Evolutionary conservation across 2,797 vertebrate genomes (phyloP).

Genomic region (Bovichtus variegatus): DNA sequence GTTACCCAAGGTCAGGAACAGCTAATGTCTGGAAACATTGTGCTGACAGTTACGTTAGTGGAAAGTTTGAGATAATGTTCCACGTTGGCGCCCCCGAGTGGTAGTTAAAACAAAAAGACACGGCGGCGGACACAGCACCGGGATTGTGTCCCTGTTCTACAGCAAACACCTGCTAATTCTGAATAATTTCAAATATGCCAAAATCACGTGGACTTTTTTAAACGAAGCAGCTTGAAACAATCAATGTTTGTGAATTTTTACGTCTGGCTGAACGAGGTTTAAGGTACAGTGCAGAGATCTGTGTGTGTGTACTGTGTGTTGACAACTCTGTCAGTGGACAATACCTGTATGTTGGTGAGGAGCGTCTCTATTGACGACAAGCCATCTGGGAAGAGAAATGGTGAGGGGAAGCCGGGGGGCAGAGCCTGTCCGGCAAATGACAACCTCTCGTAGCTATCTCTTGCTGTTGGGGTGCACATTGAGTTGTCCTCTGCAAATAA

Average conservation of each 20-base stretch:
- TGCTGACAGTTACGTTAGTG: neutral
- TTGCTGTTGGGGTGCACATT: constrained; percentile 96
- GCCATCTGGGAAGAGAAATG: constrained; percentile 98
- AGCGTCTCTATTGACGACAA: constrained; percentile 99
- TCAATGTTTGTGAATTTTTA: neutral
- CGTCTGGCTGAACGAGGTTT: neutral
- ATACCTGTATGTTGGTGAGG: constrained; percentile 92
- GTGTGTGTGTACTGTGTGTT: no score
- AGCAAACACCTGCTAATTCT: neutral
- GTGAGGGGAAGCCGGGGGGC: constrained; percentile 97
- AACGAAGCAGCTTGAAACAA: neutral
- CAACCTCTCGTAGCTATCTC: constrained; percentile 98
- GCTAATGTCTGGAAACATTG: neutral
- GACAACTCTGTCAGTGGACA: neutral
- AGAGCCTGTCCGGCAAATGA: constrained; percentile 94
- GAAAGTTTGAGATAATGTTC: neutral
- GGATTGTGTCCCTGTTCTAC: neutral
- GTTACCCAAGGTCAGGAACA: neutral
- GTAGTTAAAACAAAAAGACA: neutral
- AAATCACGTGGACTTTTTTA: neutral
- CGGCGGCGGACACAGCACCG: neutral
- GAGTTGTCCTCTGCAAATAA: constrained; percentile 93
- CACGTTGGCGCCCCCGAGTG: neutral
- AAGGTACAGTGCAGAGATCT: neutral
- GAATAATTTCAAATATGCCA: neutral